Evolutionary conservation across 2,113 vertebrate genomes (phyloP).

Genomic region (Mellivora capensis): DNA sequence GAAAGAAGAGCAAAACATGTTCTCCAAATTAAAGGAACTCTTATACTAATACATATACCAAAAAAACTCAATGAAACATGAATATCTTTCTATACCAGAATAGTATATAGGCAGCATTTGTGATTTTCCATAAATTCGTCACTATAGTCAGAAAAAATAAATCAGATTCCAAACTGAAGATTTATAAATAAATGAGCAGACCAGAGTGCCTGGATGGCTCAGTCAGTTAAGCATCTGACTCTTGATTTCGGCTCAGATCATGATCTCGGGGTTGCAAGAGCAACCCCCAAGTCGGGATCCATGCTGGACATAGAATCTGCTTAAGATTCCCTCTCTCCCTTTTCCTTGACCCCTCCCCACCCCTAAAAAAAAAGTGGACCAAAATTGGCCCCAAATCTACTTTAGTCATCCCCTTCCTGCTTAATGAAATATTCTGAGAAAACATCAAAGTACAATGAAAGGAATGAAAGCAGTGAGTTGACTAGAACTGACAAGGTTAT

Average conservation of each 20-base stretch:
- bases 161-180: neutral
- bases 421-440: neutral
- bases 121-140: neutral
- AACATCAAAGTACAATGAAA: neutral
- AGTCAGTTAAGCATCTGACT: neutral
- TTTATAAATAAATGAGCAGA: neutral
- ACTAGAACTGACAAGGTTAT: neutral
- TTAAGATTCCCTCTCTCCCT: neutral
- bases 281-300: neutral
- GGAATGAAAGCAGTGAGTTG: neutral
- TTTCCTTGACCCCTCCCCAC: neutral
- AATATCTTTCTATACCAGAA: neutral
- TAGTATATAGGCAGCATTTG: neutral
- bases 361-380: neutral
- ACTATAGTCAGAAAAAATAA: neutral
- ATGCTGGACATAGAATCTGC: neutral
- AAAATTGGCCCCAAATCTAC: neutral
- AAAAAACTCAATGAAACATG: neutral
- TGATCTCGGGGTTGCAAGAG: neutral
- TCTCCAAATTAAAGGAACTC: neutral
- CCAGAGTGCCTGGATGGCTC: neutral
- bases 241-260: neutral
- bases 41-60: neutral
- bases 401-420: neutral
- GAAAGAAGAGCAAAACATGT: neutral